Percentiles rank a stretch among this genome's conserved stretches.
Evolutionary conservation across 2,888 invertebrate species (phyloP).

Genomic region (Caenorhabditis wallacei): DNA sequence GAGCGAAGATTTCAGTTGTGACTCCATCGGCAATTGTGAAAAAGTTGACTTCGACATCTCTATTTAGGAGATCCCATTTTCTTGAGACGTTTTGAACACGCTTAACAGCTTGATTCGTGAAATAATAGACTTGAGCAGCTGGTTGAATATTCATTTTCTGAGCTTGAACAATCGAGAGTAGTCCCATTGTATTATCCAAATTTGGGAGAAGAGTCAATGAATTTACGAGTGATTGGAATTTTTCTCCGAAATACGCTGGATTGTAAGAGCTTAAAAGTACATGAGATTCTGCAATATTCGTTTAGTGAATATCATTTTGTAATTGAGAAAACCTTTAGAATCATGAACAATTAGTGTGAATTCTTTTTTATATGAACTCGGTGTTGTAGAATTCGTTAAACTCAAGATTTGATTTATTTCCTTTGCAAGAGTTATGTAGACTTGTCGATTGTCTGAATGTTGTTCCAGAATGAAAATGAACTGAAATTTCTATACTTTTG

Average conservation of each 20-base stretch:
- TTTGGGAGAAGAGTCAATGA: slow-evolving; percentile 8
- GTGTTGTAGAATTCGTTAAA: slow-evolving; percentile 15
- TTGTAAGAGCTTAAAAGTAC: slow-evolving; percentile 50
- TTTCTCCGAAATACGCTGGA: slow-evolving; percentile 15
- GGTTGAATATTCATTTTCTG: slow-evolving; percentile 56
- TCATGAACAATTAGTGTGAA: slow-evolving; percentile 55
- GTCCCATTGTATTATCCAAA: slow-evolving; percentile 47
- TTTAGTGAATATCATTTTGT: too few species aligned
- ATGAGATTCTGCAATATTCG: slow-evolving; percentile 35
- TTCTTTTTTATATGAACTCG: slow-evolving; percentile 25
- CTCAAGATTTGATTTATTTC: slow-evolving; percentile 41
- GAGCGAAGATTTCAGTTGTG: slow-evolving; percentile 43
- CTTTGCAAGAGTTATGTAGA: slow-evolving; percentile 32
- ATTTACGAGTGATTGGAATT: slow-evolving; percentile 18
- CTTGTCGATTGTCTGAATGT: slow-evolving; percentile 27
- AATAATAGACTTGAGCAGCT: slow-evolving; percentile 63
- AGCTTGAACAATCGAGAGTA: slow-evolving; percentile 58
- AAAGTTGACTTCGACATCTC: slow-evolving; percentile 58
- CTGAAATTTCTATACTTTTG: slow-evolving; percentile 8
- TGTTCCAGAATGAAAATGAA: slow-evolving; percentile 56
- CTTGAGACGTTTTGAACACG: slow-evolving; percentile 46
- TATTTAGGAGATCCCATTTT: slow-evolving; percentile 51
- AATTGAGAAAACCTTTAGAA: not conserved
- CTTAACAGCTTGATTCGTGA: slow-evolving; percentile 60
- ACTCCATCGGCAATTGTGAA: slow-evolving; percentile 53